phyloP scores from a whole-genome alignment of 2,797 vertebrate genomes.

The Ptychadena robeensis region DNA sequence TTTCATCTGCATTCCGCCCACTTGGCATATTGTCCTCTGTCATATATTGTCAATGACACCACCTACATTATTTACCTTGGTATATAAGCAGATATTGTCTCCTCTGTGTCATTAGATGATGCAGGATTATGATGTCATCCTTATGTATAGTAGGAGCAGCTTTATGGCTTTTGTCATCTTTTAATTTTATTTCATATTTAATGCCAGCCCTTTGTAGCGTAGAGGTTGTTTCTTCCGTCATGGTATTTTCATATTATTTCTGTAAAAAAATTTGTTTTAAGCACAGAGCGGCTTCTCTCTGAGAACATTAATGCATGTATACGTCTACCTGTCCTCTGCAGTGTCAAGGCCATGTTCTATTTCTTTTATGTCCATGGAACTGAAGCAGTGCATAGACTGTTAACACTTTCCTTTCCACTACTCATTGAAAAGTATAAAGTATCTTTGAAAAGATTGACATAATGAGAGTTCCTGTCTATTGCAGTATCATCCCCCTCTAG shows the following conservation, averaged over 20 bases:
- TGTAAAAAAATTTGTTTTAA: background rate
- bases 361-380: too few relatives aligned
- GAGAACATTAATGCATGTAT: background rate
- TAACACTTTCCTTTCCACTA: too few relatives aligned
- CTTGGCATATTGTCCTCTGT: background rate
- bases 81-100: conserved; percentile 1
- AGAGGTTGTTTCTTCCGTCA: too few relatives aligned
- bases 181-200: background rate
- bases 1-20: background rate
- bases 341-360: too few relatives aligned
- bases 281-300: background rate
- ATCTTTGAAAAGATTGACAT: too few relatives aligned
- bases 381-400: too few relatives aligned
- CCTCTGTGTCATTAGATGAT: background rate
- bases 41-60: background rate
- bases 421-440: too few relatives aligned
- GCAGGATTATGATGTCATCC: background rate
- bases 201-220: background rate
- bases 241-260: background rate
- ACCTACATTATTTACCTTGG: background rate
- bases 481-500: too few relatives aligned
- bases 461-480: too few relatives aligned
- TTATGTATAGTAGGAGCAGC: background rate
- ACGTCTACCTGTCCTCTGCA: background rate
- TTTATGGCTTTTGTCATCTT: background rate